Conservation (phyloP, 1,140 invertebrate genomes). For the Rhyacophila brunnea region DNA sequence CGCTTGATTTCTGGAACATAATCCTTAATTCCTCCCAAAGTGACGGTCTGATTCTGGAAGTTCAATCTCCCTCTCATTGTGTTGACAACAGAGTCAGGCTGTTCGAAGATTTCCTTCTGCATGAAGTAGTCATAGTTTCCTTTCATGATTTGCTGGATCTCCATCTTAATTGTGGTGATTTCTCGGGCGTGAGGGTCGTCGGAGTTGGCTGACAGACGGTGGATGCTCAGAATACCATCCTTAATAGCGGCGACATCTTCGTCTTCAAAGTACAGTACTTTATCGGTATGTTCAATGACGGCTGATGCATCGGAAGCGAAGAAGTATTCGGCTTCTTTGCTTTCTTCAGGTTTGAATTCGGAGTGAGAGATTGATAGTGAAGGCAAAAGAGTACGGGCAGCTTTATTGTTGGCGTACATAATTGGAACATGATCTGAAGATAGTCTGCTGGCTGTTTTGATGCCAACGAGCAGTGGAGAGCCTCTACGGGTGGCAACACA, state of each 20-base stretch:
- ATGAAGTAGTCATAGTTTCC: not conserved
- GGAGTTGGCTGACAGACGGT: not conserved
- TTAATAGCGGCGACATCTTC: not conserved
- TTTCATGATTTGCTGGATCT: not conserved
- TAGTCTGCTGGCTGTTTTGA: constrained; percentile 89
- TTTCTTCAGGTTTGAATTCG: constrained; percentile 87
- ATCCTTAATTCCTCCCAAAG: constrained; percentile 62
- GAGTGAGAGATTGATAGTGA: constrained; percentile 80
- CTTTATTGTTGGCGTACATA: constrained; percentile 81
- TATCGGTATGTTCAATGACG: not conserved
- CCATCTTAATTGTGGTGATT: not conserved
- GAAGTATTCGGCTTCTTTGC: constrained; percentile 55
- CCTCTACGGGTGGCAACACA: constrained; percentile 91
- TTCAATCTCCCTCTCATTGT: not conserved
- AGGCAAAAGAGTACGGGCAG: constrained; percentile 58
- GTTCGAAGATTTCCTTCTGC: constrained; percentile 5
- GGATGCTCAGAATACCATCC: not conserved
- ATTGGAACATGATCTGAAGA: constrained; percentile 98
- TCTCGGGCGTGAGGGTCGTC: not conserved
- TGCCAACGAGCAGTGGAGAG: constrained; percentile 88
- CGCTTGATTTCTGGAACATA: constrained; percentile 68
- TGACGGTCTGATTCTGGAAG: constrained; percentile 62
- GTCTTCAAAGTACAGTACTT: constrained; percentile 2
- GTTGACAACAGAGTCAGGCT: not conserved
- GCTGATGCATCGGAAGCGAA: constrained; percentile 1